Evolutionary conservation across 2,113 vertebrate genomes (phyloP).

Genomic region (Archilochus colubris): DNA sequence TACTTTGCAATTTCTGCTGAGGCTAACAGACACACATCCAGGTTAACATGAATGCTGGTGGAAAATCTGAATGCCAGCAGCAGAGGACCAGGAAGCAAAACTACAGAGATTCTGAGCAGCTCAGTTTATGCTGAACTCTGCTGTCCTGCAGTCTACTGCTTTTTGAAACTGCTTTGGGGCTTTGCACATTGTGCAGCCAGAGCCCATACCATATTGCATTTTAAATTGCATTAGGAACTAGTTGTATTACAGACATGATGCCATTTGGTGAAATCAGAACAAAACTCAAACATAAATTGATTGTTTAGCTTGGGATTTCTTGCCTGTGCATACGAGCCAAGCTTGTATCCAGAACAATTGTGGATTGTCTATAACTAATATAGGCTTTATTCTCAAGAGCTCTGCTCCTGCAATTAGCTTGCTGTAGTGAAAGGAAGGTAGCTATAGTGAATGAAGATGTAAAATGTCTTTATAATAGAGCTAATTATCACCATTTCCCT

Average conservation of each 20-base stretch:
- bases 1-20: not conserved
- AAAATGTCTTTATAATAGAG: not conserved
- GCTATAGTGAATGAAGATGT: not conserved
- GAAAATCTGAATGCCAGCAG: not conserved
- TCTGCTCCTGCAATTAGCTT: not conserved
- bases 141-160: not conserved
- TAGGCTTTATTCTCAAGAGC: not conserved
- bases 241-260: not conserved
- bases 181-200: not conserved
- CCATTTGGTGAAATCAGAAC: not conserved
- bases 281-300: not conserved
- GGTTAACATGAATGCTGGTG: not conserved
- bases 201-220: not conserved
- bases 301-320: not conserved
- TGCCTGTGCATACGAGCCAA: not conserved
- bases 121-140: not conserved
- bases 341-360: not conserved
- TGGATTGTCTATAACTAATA: not conserved
- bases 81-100: not conserved
- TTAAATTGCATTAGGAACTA: not conserved
- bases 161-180: not conserved
- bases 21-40: not conserved
- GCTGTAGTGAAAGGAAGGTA: not conserved
- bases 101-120: not conserved
- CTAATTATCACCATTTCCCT: conserved; percentile 31